These are phyloP conservation scores for Trogon melanurus DNA, from an alignment of 2,113 vertebrate genomes.

Conservation along the genomic window DNA sequence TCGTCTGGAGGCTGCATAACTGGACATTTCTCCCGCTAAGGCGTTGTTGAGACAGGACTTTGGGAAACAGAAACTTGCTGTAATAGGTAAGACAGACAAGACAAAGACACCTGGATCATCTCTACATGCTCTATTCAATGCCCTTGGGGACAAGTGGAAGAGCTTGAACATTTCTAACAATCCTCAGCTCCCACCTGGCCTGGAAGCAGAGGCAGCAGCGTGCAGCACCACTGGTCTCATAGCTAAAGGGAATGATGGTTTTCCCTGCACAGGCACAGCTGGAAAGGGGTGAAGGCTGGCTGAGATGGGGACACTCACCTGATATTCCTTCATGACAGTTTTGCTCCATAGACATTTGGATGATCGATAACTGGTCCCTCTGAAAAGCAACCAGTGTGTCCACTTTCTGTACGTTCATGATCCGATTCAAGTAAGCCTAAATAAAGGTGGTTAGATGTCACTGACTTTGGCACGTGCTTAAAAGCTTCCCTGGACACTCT, in stretches of 20 bases:
- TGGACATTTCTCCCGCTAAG: background rate
- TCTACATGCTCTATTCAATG: background rate
- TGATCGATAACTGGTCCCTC: background rate
- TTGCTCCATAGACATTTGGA: background rate
- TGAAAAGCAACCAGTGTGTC: background rate
- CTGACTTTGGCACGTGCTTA: background rate
- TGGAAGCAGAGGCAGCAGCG: rapidly evolving
- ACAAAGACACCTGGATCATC: background rate
- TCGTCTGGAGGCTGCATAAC: background rate
- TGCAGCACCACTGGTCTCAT: rapidly evolving
- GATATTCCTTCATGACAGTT: background rate
- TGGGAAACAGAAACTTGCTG: background rate
- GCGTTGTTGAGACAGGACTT: background rate
- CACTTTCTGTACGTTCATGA: background rate
- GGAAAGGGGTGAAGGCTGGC: background rate
- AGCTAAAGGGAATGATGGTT: background rate
- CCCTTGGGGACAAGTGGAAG: background rate
- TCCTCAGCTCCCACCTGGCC: background rate
- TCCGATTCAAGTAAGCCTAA: background rate
- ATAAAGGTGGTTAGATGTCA: background rate
- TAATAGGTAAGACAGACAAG: background rate
- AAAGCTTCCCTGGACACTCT: background rate
- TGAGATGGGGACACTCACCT: background rate
- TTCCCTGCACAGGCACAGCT: background rate
- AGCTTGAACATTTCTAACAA: background rate